Conservation (phyloP, 2,797 vertebrate genomes). For the Sebastes matsubarae region DNA sequence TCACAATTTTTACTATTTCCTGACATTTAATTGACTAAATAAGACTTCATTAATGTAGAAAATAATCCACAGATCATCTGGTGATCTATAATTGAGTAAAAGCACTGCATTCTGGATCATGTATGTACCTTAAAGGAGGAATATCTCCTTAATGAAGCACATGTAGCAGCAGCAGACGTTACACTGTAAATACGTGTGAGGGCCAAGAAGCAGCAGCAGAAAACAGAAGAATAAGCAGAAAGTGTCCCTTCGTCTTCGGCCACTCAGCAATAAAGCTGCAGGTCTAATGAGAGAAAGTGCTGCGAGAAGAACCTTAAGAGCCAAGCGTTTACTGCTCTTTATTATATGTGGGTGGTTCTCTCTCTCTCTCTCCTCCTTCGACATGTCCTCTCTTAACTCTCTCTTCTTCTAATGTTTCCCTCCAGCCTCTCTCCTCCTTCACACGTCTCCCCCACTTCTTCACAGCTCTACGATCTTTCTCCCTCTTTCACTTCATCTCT, state of each 20-base stretch:
- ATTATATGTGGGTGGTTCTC: conserved; percentile 33
- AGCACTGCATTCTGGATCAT: too few species aligned
- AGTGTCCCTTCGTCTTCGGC: conserved; percentile 6
- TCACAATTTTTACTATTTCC: neutral
- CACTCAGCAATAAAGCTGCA: conserved; percentile 39
- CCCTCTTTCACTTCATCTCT: neutral
- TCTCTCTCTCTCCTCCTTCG: neutral
- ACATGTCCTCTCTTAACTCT: neutral
- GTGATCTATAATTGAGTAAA: too few species aligned
- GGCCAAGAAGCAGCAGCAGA: conserved; percentile 3
- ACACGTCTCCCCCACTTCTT: too few species aligned
- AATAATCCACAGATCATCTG: neutral
- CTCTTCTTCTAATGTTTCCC: neutral
- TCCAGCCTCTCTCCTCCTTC: too few species aligned
- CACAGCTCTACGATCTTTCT: neutral
- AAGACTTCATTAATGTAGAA: neutral
- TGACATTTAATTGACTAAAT: neutral
- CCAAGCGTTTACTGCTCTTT: conserved; percentile 22
- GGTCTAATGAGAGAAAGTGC: conserved; percentile 46
- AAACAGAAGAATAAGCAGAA: conserved; percentile 39
- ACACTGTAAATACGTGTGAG: neutral
- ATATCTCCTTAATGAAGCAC: too few species aligned
- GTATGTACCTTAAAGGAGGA: too few species aligned
- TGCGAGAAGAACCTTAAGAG: conserved; percentile 32
- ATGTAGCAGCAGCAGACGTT: neutral